Conservation (phyloP, 2,797 vertebrate species). For the Amblyopsis hoosieri region DNA sequence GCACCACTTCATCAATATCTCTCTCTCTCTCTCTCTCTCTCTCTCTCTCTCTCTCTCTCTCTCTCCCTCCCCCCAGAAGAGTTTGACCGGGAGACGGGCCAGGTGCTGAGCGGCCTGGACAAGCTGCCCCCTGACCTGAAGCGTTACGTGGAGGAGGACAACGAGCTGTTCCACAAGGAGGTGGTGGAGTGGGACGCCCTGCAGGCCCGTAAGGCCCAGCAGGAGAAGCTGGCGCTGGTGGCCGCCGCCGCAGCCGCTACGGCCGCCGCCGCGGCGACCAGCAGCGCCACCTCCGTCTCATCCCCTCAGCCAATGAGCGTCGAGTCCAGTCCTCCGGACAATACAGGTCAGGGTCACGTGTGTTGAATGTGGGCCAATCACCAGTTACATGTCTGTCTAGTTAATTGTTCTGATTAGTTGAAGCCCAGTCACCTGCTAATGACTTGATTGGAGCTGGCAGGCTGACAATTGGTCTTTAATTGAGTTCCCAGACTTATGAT, state of each 20-base stretch:
- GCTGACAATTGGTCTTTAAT: constrained; percentile 26
- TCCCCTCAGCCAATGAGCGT: constrained; percentile 78
- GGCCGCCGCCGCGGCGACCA: constrained; percentile 53
- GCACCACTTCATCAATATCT: not conserved
- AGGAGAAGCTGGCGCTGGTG: constrained; percentile 87
- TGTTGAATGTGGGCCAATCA: no score
- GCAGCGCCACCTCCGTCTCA: constrained; percentile 58
- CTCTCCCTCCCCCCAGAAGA: constrained; percentile 81
- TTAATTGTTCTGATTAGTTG: no score
- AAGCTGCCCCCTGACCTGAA: constrained; percentile 93
- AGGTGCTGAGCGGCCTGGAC: constrained; percentile 91
- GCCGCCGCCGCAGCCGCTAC: constrained; percentile 58
- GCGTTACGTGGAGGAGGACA: constrained; percentile 93
- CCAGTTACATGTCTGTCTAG: no score
- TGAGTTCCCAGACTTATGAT: not conserved
- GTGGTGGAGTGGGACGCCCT: constrained; percentile 91
- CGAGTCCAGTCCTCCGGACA: constrained; percentile 71
- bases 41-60: no score
- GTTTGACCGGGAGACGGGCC: constrained; percentile 94
- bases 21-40: no score
- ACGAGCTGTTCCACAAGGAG: constrained; percentile 91
- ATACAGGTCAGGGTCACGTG: constrained; percentile 62
- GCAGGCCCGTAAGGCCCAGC: constrained; percentile 86
- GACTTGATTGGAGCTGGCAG: constrained; percentile 6
- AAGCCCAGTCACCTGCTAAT: constrained; percentile 2